A percentile compares a stretch with the other conserved stretches of the same genome.
phyloP scores from a whole-genome alignment of 92 coral and sea anemone genomes.

The Muricea muricata region DNA sequence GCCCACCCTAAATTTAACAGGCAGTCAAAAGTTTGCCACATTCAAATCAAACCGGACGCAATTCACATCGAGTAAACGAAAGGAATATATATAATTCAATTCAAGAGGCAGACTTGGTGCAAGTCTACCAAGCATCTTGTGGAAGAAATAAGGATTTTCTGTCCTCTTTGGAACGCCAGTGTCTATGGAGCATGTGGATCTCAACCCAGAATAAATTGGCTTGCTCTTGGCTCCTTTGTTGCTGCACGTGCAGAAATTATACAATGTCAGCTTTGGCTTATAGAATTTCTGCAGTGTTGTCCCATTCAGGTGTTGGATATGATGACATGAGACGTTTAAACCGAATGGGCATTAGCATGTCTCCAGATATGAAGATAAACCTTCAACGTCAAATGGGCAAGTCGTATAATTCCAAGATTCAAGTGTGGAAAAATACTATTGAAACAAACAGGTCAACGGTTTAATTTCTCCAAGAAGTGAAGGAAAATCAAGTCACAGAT shows the following conservation, averaged over 20 bases:
- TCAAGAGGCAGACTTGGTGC: no score
- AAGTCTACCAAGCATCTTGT: slow-evolving; percentile 1
- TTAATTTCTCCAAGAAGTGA: not conserved
- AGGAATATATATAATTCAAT: no score
- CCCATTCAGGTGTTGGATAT: no score
- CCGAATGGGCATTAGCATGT: slow-evolving; percentile 2
- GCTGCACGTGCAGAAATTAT: no score
- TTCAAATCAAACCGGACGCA: no score
- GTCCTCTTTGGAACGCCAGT: slow-evolving; percentile 44
- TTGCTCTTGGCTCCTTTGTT: slow-evolving; percentile 8
- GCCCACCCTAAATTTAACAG: no score
- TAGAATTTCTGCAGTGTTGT: no score
- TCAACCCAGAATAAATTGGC: not conserved
- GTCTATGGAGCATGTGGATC: slow-evolving; percentile 46
- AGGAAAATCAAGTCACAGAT: slow-evolving; percentile 3
- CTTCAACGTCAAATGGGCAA: slow-evolving; percentile 25
- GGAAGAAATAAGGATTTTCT: slow-evolving; percentile 33
- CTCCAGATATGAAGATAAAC: slow-evolving; percentile 35
- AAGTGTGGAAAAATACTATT: not conserved
- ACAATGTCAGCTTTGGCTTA: no score
- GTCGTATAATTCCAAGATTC: not conserved
- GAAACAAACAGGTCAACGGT: not conserved
- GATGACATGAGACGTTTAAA: not conserved
- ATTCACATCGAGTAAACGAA: no score
- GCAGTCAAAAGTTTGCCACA: no score